Conservation (phyloP, 1,140 invertebrate species). For the Drosophila novamexicana region DNA sequence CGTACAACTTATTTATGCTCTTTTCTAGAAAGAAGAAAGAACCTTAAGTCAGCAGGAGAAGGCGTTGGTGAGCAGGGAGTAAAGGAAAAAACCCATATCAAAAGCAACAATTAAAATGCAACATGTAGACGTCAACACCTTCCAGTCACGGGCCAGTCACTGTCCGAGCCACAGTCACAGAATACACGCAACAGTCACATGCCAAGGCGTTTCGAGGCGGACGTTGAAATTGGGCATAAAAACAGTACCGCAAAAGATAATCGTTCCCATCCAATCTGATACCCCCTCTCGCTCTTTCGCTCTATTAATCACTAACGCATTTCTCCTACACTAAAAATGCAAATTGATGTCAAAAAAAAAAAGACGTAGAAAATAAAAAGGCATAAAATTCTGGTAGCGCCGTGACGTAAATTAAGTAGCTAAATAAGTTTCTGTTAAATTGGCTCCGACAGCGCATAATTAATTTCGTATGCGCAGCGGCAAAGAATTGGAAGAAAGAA, state of each 20-base stretch:
- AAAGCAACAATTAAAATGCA: conserved; percentile 78
- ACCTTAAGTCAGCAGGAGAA: conserved; percentile 8
- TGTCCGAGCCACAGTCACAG: conserved; percentile 10
- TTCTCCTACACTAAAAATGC: conserved; percentile 72
- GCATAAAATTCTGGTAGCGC: conserved; percentile 70
- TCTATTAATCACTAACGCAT: conserved; percentile 75
- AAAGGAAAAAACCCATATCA: conserved; percentile 46
- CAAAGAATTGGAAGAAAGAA: conserved; percentile 61
- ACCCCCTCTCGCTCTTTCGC: conserved; percentile 6
- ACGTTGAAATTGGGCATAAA: conserved; percentile 82
- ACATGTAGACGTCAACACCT: conserved; percentile 80
- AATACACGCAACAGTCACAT: conserved; percentile 53
- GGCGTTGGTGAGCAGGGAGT: conserved; percentile 1
- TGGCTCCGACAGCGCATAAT: conserved; percentile 77
- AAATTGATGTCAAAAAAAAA: conserved; percentile 62
- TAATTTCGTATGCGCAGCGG: conserved; percentile 75
- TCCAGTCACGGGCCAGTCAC: conserved; percentile 41
- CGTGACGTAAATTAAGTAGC: conserved; percentile 82
- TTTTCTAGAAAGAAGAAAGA: conserved; percentile 46
- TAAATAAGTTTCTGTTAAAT: conserved; percentile 81
- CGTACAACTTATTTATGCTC: conserved; percentile 79
- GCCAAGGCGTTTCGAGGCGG: conserved; percentile 78
- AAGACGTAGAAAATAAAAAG: conserved; percentile 19
- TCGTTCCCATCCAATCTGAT: conserved; percentile 43
- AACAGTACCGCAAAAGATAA: conserved; percentile 75